phyloP scores from a whole-genome alignment of 2,888 invertebrate species.

The Acrobasis consociella region DNA sequence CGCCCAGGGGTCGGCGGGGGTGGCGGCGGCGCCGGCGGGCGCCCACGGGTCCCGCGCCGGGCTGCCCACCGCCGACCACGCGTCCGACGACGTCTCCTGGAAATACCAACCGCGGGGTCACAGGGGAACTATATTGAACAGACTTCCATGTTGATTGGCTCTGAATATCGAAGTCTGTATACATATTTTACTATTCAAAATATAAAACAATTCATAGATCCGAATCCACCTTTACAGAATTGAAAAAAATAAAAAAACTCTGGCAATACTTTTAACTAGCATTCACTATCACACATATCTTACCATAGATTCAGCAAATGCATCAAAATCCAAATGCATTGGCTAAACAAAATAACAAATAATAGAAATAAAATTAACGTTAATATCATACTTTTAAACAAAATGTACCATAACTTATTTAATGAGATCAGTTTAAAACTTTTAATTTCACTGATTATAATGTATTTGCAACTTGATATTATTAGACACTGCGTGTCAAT shows the following conservation, averaged over 20 bases:
- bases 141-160: not conserved
- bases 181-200: not conserved
- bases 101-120: not conserved
- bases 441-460: too few species aligned
- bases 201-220: not conserved
- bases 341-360: constrained; percentile 40
- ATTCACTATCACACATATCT: constrained; percentile 39
- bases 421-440: too few species aligned
- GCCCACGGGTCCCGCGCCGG: constrained; percentile 72
- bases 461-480: too few species aligned
- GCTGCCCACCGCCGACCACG: constrained; percentile 84
- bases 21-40: constrained; percentile 45
- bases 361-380: constrained; percentile 12
- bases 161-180: too few species aligned
- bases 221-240: not conserved
- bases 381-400: too few species aligned
- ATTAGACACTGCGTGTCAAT: too few species aligned
- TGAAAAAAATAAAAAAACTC: not conserved
- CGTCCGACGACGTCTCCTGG: constrained; percentile 79
- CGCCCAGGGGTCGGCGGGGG: constrained; percentile 67
- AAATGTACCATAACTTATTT: too few species aligned
- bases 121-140: not conserved
- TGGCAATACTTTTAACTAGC: constrained; percentile 17
- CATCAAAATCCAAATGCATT: constrained; percentile 61
- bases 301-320: constrained; percentile 71